Percentiles rank a stretch among this genome's conserved stretches.
phyloP scores from a whole-genome alignment of 2,113 vertebrate genomes.

The Ciconia maguari region DNA sequence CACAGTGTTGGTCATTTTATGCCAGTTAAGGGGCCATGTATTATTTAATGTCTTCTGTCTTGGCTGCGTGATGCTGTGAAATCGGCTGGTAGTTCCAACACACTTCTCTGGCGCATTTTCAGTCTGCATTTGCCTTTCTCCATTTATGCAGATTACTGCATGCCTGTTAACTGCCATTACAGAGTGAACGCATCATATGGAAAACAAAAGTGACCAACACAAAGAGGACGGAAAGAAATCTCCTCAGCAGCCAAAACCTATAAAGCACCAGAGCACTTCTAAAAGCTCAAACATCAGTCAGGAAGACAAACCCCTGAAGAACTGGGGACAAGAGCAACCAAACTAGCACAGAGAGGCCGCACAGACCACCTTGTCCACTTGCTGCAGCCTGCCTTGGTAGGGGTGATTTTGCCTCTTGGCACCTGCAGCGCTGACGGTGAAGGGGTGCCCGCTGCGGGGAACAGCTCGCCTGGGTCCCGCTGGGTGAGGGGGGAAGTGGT shows the following conservation, averaged over 20 bases:
- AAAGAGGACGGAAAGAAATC: background rate
- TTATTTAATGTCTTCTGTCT: background rate
- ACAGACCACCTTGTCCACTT: fast-evolving
- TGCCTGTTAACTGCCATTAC: background rate
- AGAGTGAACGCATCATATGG: background rate
- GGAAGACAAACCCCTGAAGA: background rate
- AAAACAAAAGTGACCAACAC: background rate
- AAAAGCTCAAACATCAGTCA: background rate
- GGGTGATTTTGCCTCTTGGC: background rate
- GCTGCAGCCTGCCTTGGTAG: background rate
- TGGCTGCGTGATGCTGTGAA: background rate
- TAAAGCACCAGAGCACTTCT: background rate
- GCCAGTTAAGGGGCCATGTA: background rate
- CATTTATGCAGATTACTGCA: background rate
- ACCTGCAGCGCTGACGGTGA: background rate
- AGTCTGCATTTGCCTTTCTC: background rate
- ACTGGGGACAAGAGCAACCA: background rate
- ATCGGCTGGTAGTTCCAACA: background rate
- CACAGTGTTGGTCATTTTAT: background rate
- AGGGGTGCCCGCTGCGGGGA: fast-evolving
- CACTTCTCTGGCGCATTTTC: background rate
- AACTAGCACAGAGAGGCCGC: fast-evolving
- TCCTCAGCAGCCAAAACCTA: background rate
- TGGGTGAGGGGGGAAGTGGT: fast-evolving
- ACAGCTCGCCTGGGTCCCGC: fast-evolving